These are phyloP conservation scores for Camponotus pennsylvanicus DNA, from an alignment of 1,140 invertebrate genomes.

Conservation along the genomic window DNA sequence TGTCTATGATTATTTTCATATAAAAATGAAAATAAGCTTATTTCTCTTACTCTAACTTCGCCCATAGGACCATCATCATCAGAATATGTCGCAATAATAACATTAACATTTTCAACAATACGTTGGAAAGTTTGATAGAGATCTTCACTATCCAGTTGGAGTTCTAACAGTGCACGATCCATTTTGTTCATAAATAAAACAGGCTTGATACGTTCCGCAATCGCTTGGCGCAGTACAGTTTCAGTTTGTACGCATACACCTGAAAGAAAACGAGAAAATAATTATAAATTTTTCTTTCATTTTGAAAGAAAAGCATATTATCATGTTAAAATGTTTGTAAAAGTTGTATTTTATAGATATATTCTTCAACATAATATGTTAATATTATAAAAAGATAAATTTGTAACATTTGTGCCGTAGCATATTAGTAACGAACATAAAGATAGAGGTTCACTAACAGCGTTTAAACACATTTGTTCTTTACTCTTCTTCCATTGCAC, in stretches of 20 bases:
- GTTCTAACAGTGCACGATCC: conserved; percentile 98
- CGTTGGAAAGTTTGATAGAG: conserved; percentile 99
- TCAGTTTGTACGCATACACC: conserved; percentile 99
- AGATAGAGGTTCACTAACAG: conserved; percentile 89
- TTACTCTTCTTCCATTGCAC: conserved; percentile 87
- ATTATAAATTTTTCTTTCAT: conserved; percentile 22
- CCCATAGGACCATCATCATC: conserved; percentile 99
- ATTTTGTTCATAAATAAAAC: conserved; percentile 99
- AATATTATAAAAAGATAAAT: conserved; percentile 8
- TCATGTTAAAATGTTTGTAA: not conserved
- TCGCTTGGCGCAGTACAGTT: conserved; percentile 99
- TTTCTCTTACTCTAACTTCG: conserved; percentile 93
- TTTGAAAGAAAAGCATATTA: conserved; percentile 14
- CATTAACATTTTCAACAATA: conserved; percentile 99
- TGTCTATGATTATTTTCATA: not conserved
- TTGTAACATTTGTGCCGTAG: conserved; percentile 84
- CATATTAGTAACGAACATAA: conserved; percentile 88
- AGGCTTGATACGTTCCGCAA: conserved; percentile 99
- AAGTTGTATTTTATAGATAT: not conserved
- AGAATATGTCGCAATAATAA: conserved; percentile 99
- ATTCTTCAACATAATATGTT: not conserved
- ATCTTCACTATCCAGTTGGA: conserved; percentile 98
- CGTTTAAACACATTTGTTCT: conserved; percentile 85
- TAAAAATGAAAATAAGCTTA: not conserved
- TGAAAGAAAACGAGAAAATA: conserved; percentile 81